Evolutionary conservation across 2,797 vertebrate genomes (phyloP).

Genomic region (Xyrichtys novacula): DNA sequence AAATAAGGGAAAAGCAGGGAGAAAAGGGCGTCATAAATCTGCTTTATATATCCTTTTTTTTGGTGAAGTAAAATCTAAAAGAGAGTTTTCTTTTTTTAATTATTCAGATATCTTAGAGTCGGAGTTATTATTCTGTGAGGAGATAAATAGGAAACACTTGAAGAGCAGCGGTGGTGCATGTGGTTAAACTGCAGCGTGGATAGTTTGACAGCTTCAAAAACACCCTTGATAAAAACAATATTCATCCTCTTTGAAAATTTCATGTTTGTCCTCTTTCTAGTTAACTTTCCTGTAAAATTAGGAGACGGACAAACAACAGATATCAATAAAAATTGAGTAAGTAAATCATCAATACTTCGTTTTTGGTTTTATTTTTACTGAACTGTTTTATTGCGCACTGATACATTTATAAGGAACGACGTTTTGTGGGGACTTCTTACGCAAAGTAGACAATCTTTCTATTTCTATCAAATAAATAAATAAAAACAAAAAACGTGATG

Average conservation of each 20-base stretch:
- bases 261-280: background rate
- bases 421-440: no score
- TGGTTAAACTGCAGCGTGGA: background rate
- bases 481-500: no score
- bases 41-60: slow-evolving; percentile 32
- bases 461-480: no score
- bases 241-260: background rate
- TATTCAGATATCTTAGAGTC: background rate
- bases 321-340: no score
- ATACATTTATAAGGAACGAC: no score
- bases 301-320: no score
- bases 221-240: background rate
- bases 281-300: background rate
- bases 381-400: no score
- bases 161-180: background rate
- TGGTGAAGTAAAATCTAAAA: slow-evolving; percentile 5
- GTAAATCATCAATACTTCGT: no score
- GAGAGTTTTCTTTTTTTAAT: background rate
- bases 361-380: no score
- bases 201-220: background rate
- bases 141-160: background rate
- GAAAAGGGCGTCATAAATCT: slow-evolving; percentile 81
- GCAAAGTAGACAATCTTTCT: no score
- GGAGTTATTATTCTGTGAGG: background rate
- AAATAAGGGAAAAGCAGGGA: slow-evolving; percentile 83